Evolutionary conservation across 2,888 invertebrate genomes (phyloP).

Genomic region (Matsumyia berberina): DNA sequence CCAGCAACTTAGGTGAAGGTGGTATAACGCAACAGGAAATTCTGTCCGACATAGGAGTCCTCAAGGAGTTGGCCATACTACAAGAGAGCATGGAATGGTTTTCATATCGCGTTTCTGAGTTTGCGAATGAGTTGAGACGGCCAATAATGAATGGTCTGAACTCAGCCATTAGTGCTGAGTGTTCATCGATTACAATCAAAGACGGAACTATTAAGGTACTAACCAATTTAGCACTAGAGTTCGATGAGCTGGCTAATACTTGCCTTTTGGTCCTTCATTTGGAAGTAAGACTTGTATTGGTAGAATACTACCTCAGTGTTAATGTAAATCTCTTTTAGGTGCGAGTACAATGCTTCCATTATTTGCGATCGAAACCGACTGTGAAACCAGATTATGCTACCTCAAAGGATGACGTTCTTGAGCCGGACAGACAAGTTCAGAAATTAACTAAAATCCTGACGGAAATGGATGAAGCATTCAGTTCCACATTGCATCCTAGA

Average conservation of each 20-base stretch:
- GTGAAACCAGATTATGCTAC: slow-evolving; percentile 81
- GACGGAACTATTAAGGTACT: slow-evolving; percentile 88
- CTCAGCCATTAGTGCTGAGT: slow-evolving; percentile 79
- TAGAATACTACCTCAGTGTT: background rate
- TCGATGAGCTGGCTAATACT: slow-evolving; percentile 95
- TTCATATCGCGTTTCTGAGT: slow-evolving; percentile 87
- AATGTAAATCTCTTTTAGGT: slow-evolving; percentile 85
- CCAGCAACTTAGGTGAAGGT: slow-evolving; percentile 95
- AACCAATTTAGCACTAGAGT: slow-evolving; percentile 90
- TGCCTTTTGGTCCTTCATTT: slow-evolving; percentile 96
- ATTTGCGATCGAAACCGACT: slow-evolving; percentile 87
- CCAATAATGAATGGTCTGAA: slow-evolving; percentile 84
- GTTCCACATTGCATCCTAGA: slow-evolving; percentile 89
- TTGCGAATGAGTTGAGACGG: slow-evolving; percentile 86
- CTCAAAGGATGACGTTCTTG: slow-evolving; percentile 89
- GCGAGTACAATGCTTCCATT: slow-evolving; percentile 97
- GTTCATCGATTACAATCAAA: slow-evolving; percentile 84
- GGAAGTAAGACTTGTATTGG: slow-evolving; percentile 87
- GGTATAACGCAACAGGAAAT: slow-evolving; percentile 94
- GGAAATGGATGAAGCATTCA: slow-evolving; percentile 91
- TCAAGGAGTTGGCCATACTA: slow-evolving; percentile 93
- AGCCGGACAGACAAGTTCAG: slow-evolving; percentile 90
- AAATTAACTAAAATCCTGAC: slow-evolving; percentile 91
- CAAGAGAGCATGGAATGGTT: slow-evolving; percentile 97
- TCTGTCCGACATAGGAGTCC: slow-evolving; percentile 91